Conservation (phyloP, 2,888 invertebrate genomes). For the Acrobasis repandana region DNA sequence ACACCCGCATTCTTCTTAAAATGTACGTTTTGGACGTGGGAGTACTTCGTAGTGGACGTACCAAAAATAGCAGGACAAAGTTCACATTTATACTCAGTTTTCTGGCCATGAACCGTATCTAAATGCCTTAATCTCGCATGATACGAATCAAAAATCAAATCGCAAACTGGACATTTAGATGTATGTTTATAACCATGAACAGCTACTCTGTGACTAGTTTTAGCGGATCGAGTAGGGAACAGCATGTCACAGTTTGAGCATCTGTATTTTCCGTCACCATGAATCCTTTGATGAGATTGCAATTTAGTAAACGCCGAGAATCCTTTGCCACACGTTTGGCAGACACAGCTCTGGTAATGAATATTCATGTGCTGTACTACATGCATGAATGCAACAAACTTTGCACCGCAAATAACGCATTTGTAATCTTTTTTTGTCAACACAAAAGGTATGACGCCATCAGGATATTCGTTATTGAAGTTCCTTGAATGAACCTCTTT, state of each 20-base stretch:
- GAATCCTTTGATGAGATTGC: slow-evolving; percentile 61
- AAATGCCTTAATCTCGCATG: slow-evolving; percentile 55
- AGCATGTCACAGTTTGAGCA: slow-evolving; percentile 52
- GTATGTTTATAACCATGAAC: slow-evolving; percentile 54
- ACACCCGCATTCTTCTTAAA: slow-evolving; percentile 36
- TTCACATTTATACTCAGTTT: slow-evolving; percentile 52
- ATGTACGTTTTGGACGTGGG: slow-evolving; percentile 63
- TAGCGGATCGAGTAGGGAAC: slow-evolving; percentile 52
- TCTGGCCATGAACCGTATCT: slow-evolving; percentile 51
- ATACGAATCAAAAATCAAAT: slow-evolving; percentile 51
- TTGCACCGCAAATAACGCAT: slow-evolving; percentile 51
- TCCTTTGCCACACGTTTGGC: slow-evolving; percentile 72
- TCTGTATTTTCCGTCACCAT: slow-evolving; percentile 39
- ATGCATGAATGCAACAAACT: slow-evolving; percentile 52
- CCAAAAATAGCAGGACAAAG: slow-evolving; percentile 54
- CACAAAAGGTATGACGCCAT: slow-evolving; percentile 60
- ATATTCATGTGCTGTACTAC: slow-evolving; percentile 67
- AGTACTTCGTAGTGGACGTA: slow-evolving; percentile 60
- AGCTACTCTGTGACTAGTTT: slow-evolving; percentile 46
- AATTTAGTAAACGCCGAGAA: slow-evolving; percentile 68
- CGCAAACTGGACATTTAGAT: slow-evolving; percentile 60
- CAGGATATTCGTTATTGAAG: slow-evolving; percentile 42
- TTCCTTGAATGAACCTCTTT: slow-evolving; percentile 42
- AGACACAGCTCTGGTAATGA: slow-evolving; percentile 69
- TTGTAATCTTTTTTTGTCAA: slow-evolving; percentile 50